Base-by-base conservation (phyloP, 2,113 vertebrate genomes). In the Apaloderma vittatum region DNA sequence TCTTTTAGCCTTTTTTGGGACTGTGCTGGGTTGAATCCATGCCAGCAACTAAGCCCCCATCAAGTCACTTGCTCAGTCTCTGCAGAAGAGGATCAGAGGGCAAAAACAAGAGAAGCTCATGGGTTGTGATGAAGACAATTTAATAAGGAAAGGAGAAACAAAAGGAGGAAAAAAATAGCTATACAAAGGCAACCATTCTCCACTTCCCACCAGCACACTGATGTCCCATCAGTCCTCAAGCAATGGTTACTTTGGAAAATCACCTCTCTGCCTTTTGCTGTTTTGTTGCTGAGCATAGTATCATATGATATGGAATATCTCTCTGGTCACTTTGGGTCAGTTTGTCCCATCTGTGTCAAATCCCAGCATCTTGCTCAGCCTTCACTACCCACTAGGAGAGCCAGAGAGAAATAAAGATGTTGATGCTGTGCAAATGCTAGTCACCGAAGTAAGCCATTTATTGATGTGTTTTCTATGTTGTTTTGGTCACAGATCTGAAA, bases 381-480 rank as follows among this genome's bases (percentile, higher is more conserved):
- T 12, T 8, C 15, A 36, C 3, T 67, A 23, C 21, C 40, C 15
- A 26, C 6, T 45, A 36, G 24, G 43, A 24, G 34, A 84, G 11
- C 15, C 40, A 34, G 9, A 55, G 30, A 43, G 58, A 40, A 57
- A 15, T 11, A 55, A 36, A 46, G 20, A 32, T 3, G 3, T 9
- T 24, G 22, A 15, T 36, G 19, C n/a, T 82, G 17, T 37, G 18
- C 9, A 63, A 73, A 16, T 2, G 26, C 15, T 48, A 17, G 7
- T 68, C 26, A 54, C 45, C 58, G 8, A 2, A 61, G 11, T 19
- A 13, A 37, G 54, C 29, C 11, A 61, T 8, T 3, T 0, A 61
- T 8, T 3, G 0, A 2, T 37, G 9, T 58, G 19, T n/a, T 48
- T 26, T 24, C 54, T 27, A 3, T 27, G 14, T 2, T 46, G 5